Evolutionary conservation across 2,113 vertebrate genomes (phyloP), one percentile per base, ranked within the genome.

Genomic region (Egretta garzetta): DNA sequence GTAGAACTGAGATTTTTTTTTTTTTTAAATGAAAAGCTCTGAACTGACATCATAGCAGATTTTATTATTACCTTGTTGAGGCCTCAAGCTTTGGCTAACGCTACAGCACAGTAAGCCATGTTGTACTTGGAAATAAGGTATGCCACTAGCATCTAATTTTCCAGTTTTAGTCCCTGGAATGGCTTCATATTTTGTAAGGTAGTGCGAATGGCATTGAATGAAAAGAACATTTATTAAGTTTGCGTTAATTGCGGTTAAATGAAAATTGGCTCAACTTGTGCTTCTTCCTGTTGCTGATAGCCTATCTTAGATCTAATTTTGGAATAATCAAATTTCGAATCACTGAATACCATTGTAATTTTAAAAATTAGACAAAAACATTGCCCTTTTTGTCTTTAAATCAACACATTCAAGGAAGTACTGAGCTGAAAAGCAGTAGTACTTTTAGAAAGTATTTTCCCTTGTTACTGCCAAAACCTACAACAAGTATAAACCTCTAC

Each of bases 141-240:
- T 96, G 59, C 86, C 68, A 86, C 86, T 80, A 74, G 76, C 87
- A 89, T 86, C 77, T 96, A 9, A 88, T 92, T 95, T 96, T 96
- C 88, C 95, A 91, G 64, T 74, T 59, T 79, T 60, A 87, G 33
- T 86, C 30, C 58, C 41, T 96, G 86, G 83, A 81, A 97, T 73
- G 30, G 64, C 35, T 81, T 88, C 19, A 7, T 82, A 15, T 73
- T 96, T 93, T 56, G 12, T 89, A 60, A 81, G 26, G 33, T 56
- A 28, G 10, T 26, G 33, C 3, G 20, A 88, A 49, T 53, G 60
- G 49, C 33, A 23, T 50, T n/a, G 35, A 56, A 84, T 79, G 76
- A 92, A 86, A 88, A 88, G 83, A 64, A 11, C 35, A 37, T 72
- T 91, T 91, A 71, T 91, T 80, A 63, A 91, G 12, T 60, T 79